phyloP scores from a whole-genome alignment of 2,113 vertebrate genomes.

The Hemiscyllium ocellatum region DNA sequence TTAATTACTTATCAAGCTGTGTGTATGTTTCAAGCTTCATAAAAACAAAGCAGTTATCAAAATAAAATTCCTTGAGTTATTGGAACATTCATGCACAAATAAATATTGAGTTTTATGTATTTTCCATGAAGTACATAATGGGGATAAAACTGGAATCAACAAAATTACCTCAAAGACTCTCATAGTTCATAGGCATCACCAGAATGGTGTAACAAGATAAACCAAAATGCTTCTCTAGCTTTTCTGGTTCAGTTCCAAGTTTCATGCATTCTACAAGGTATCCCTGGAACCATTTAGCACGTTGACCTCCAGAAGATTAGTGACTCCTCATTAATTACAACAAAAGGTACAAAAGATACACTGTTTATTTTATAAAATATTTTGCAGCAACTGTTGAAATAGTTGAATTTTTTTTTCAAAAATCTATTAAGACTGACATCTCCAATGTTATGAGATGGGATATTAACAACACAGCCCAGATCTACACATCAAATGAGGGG shows the following conservation, averaged over 20 bases:
- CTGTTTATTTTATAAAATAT: constrained; percentile 34
- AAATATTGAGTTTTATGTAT: constrained; percentile 14
- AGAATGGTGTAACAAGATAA: not conserved
- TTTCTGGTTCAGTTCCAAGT: not conserved
- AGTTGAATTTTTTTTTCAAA: not conserved
- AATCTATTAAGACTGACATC: constrained; percentile 12
- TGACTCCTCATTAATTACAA: constrained; percentile 29
- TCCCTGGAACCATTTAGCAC: constrained; percentile 4
- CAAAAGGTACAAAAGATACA: not conserved
- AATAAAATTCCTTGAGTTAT: not conserved
- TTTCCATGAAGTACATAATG: not conserved
- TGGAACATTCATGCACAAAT: not conserved
- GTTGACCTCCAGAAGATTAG: constrained; percentile 28
- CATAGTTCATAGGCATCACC: not conserved
- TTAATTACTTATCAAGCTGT: not conserved
- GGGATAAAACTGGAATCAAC: constrained; percentile 9
- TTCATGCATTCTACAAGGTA: constrained; percentile 2
- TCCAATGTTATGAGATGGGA: constrained; percentile 34
- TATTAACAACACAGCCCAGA: constrained; percentile 47
- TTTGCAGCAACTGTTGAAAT: constrained; percentile 19
- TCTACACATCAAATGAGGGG: constrained; percentile 52
- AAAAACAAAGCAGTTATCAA: not conserved
- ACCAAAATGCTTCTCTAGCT: not conserved
- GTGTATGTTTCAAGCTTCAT: not conserved
- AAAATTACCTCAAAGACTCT: not conserved